Base-by-base conservation (phyloP, 2,888 invertebrate species). In the Mylabris sibirica region DNA sequence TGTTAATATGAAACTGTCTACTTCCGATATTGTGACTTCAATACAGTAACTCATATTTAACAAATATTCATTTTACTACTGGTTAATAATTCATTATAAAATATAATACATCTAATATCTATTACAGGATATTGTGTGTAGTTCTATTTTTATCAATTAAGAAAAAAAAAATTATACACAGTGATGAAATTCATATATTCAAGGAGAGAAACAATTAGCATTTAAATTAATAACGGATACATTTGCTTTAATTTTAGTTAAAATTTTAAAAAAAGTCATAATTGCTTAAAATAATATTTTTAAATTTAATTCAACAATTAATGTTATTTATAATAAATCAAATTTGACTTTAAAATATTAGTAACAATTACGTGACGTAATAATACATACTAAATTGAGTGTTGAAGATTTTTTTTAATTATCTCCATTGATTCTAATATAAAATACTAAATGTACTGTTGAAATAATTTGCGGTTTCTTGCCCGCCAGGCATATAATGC, bases 121-220 rank as follows among this genome's bases (percentile, higher is more conserved):
- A 49, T 20, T 49, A 41, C 35, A 35, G 35, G 9, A 35, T 41
- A 30, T 30, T 30, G 30, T 30, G 30, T 30, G 4, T n/a, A 44
- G n/a, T n/a, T n/a, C 4, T 17, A 5, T 44, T 44, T 44, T 44
- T 17, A 11, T 5, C 6, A 17, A 49, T 49, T 20, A 1, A 49
- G n/a, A 35, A 35, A n/a, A 14, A 8, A n/a, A 35, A 3, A 35
- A 8, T 35, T 11, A 5, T 41, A n/a, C 14, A n/a, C 14, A 17
- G n/a, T 49, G 6, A 49, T 11, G 49, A 49, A 49, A 49, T 57
- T 24, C 57, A 26, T 24, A 26, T 12, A 57, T 12, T 57, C 57
- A 57, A 57, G 57, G 57, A 24, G 57, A 57, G 22, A 20, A 17
- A 17, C 4, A 57, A 57, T 57, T 57, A 57, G 57, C 57, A 57